Conservation (phyloP, 1,140 invertebrate species). For the Zaprionus davidi region DNA sequence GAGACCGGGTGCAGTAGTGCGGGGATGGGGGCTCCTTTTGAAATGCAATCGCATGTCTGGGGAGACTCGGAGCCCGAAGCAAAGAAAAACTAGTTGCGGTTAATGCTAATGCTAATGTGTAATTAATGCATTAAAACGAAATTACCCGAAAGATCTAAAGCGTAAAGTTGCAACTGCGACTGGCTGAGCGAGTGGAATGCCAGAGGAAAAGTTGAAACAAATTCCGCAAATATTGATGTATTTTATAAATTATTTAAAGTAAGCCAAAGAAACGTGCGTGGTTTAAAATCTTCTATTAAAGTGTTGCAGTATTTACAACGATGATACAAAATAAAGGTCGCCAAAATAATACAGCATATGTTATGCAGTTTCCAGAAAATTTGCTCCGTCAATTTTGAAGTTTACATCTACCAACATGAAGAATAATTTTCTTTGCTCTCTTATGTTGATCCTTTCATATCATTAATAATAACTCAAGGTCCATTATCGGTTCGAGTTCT, state of each 20-base stretch:
- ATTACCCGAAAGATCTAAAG: constrained; percentile 58
- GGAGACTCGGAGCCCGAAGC: constrained; percentile 22
- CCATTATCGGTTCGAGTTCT: too few relatives aligned
- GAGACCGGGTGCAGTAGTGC: not conserved
- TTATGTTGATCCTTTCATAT: too few relatives aligned
- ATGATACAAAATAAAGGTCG: too few relatives aligned
- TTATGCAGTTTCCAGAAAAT: too few relatives aligned
- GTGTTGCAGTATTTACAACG: too few relatives aligned
- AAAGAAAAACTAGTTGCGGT: constrained; percentile 30
- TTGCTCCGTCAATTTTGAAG: too few relatives aligned
- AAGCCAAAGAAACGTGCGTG: not conserved
- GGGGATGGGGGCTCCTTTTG: not conserved
- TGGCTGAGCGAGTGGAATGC: constrained; percentile 34
- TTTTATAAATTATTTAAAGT: not conserved
- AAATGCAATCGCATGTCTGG: constrained; percentile 65
- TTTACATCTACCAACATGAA: too few relatives aligned
- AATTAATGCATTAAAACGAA: constrained; percentile 70
- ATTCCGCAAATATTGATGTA: not conserved
- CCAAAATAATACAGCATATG: too few relatives aligned
- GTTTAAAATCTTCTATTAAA: too few relatives aligned
- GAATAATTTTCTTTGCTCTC: too few relatives aligned
- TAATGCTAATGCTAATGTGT: constrained; percentile 70
- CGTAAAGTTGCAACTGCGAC: constrained; percentile 36
- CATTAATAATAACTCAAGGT: not conserved
- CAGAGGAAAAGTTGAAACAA: constrained; percentile 11